Evolutionary conservation across 1,140 invertebrate species (phyloP), one percentile per base, ranked within the genome.

Genomic region (Trachymyrmex septentrionalis): DNA sequence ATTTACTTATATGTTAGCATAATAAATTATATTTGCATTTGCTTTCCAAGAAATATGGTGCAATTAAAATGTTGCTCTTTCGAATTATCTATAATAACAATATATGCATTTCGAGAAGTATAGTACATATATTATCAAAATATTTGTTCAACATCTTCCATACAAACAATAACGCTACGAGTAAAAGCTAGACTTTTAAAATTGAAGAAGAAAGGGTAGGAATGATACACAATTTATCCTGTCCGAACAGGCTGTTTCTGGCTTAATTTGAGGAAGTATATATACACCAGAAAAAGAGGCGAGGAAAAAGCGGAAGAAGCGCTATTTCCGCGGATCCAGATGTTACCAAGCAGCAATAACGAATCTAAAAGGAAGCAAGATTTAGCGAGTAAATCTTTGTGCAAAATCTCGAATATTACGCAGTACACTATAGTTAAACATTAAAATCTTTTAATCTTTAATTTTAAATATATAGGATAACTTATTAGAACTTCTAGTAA

Each of bases 301-400:
- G 24, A 48, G 24, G 59, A 69, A 73, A 73, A 73, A 27, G 78
- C 38, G 85, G 85, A 87, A 89, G 82, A 90, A 55, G 73, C 85
- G 71, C 71, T 53, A 71, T 71, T 88, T 89, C 75, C 81, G 87
- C 38, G 72, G 44, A 89, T 86, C 82, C 85, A 75, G 78, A 75
- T 86, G 85, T 84, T 88, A 59, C 72, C 77, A 87, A 84, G 85
- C 44, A 75, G n/a, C n/a, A 57, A 57, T 84, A 84, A 84, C 55
- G 57, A 84, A 84, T 75, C 38, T 75, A 63, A 75, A 82, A 61
- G 24, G 44, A 38, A 44, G 50, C 34, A 38, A 82, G 55, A 50
- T 57, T 50, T 27, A 57, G 30, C 38, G 27, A 50, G 24, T 24
- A 38, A 27, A 81, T 84, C 14, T 48, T 82, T 72, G 38, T 38